Evolutionary conservation across 2,113 vertebrate species (phyloP).

Genomic region (Burhinus oedicnemus): DNA sequence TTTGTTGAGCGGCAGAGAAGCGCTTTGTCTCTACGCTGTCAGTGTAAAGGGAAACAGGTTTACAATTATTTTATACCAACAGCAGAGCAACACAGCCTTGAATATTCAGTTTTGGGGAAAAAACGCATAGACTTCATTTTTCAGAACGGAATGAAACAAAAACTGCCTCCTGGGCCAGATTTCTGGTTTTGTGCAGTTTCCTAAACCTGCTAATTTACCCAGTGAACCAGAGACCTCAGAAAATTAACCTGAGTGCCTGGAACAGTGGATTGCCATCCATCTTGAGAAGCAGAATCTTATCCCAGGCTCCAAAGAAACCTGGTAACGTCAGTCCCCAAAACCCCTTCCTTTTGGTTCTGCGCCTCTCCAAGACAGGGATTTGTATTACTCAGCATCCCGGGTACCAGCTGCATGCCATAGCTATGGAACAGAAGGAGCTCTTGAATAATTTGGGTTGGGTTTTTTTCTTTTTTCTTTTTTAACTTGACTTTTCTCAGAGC

Average conservation of each 20-base stretch:
- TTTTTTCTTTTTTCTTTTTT: not conserved
- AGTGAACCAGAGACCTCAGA: not conserved
- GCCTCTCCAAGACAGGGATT: not conserved
- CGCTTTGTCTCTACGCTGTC: accelerated
- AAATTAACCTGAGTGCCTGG: not conserved
- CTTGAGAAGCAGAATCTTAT: not conserved
- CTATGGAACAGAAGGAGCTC: not conserved
- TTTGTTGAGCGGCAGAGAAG: not conserved
- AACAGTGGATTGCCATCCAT: not conserved
- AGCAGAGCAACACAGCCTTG: not conserved
- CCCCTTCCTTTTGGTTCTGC: not conserved
- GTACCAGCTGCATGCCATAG: not conserved
- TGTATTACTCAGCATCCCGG: not conserved
- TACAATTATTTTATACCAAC: not conserved
- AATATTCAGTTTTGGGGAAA: not conserved
- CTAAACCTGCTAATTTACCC: not conserved
- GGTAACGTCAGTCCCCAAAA: not conserved
- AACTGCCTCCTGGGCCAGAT: not conserved
- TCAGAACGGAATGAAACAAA: not conserved
- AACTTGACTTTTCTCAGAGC: not conserved
- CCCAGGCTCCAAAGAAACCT: not conserved
- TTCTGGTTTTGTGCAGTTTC: not conserved
- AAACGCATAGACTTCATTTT: not conserved
- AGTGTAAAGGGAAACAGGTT: not conserved
- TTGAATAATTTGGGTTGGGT: not conserved